These are phyloP conservation scores for Eolophus roseicapilla DNA, from an alignment of 2,113 vertebrate species.

Conservation along the genomic window DNA sequence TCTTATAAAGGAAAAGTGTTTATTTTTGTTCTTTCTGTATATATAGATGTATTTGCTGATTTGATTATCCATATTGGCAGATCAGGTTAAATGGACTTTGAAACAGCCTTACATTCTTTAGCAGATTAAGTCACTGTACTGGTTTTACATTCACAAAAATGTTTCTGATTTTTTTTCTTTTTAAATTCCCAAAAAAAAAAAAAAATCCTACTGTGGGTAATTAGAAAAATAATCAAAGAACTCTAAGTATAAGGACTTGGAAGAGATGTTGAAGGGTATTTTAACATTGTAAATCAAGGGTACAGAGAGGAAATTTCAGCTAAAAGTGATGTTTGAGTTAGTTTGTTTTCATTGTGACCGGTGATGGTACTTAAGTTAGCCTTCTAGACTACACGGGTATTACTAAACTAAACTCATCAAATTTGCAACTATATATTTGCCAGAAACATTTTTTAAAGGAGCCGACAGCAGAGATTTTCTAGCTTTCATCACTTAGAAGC, in stretches of 20 bases:
- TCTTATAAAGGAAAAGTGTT: constrained; percentile 61
- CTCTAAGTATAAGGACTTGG: neutral
- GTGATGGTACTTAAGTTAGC: constrained; percentile 63
- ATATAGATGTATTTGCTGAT: constrained; percentile 66
- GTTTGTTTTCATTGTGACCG: constrained; percentile 67
- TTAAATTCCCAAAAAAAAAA: neutral
- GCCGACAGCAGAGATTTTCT: constrained; percentile 74
- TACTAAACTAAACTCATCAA: constrained; percentile 70
- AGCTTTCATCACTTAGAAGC: constrained; percentile 78
- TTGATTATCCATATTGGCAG: constrained; percentile 58
- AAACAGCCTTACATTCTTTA: constrained; percentile 10
- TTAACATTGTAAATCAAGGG: constrained; percentile 47
- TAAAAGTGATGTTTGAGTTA: constrained; percentile 67
- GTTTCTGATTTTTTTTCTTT: neutral
- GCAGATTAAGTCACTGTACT: constrained; percentile 6
- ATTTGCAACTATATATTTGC: constrained; percentile 63
- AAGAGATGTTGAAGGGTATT: constrained; percentile 60
- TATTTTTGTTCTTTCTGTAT: constrained; percentile 73
- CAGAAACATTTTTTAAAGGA: constrained; percentile 61
- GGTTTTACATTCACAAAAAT: constrained; percentile 37
- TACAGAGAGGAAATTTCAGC: constrained; percentile 52
- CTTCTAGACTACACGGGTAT: constrained; percentile 58
- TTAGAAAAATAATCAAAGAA: constrained; percentile 64
- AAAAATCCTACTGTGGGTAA: neutral
- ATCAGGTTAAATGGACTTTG: constrained; percentile 48